Base-by-base conservation (phyloP, 2,888 invertebrate genomes). In the Stramonita haemastoma region DNA sequence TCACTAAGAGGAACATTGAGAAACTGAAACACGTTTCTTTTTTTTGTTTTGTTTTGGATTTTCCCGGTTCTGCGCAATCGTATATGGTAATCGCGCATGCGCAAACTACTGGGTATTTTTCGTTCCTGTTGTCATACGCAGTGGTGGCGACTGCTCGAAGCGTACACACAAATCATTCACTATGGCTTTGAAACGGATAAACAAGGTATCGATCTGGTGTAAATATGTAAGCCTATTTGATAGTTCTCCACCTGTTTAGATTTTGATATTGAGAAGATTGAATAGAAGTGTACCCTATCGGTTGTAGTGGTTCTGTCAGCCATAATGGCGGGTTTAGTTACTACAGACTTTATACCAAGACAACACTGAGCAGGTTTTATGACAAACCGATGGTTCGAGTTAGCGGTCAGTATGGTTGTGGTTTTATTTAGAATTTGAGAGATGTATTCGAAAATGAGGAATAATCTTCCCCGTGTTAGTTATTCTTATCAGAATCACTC, bases 181-280 rank as follows among this genome's bases (percentile, higher is more conserved):
- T 60, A 94, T 94, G 94, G 94, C 94, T 89, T 91, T 94, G 46
- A 94, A 94, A 93, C 92, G 94, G 93, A 94, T 94, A 90, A 94
- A 93, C 88, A 94, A 94, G 93, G 94, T 94, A 93, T 66, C 2
- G n/a, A 83, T 46, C 77, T 79, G 32, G 17, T 15, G 32, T 90
- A 92, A 91, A 34, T 79, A 79, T 15, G 34, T 15, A 26, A 15
- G 11, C 32, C 32, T 79, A 79, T 79, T 32, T 79, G 13, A 79
- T 8, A 32, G 5, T 79, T 29, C 17, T 32, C 77, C 15, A 26
- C 26, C 29, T 32, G 77, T 32, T 19, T 32, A 15, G 13, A 13
- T 32, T 46, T 46, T 46, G 46, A 46, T 46, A 5, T 8, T 8
- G 46, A 32, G 13, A 79, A 15, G 34, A 22, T 60, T 60, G 26